Base-by-base conservation (phyloP, 1,140 invertebrate genomes). In the Drosophila bipectinata region DNA sequence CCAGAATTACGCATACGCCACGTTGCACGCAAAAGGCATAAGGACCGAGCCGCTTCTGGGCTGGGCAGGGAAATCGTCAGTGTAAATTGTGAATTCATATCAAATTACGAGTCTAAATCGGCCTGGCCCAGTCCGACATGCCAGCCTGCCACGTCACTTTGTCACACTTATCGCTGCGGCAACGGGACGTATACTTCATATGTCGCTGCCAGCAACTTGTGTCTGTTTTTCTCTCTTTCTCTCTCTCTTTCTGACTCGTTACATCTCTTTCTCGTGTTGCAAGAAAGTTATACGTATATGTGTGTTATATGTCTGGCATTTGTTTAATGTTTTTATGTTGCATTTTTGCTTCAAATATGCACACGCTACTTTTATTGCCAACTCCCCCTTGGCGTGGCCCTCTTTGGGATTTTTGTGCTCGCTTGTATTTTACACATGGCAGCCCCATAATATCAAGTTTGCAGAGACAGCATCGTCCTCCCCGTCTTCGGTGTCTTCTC, bases 291-390 rank as follows among this genome's bases (percentile, higher is more conserved):
- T 24, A 37, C 32, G 41, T 69, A 12, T 66, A 15, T 47, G 39
- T 18, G 53, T 49, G 41, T 54, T 60, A 58, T 48, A 68, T 61
- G 75, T 78, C 74, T 82, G 78, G 76, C 83, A 83, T 88, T 87
- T 88, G 79, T 83, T 82, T 82, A 88, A 82, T 87, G 79, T 77
- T 87, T 83, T 87, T 79, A 71, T 79, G 71, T 67, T 87, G 79
- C 71, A 88, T 69, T 83, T 71, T 88, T 75, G 47, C 82, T 57
- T 85, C 74, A 85, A 87, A 85, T 87, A 77, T 84, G 82, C 81
- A 69, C 72, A 75, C 83, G 61, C 78, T 57, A 84, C 60, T 87
- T 84, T 84, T 84, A 87, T 84, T 84, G 82, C 81, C 73, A 81
- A 32, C 30, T 55, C 26, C 60, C 54, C 47, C 30, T 37, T 18